Evolutionary conservation across 2,888 invertebrate species (phyloP).

Genomic region (Pollenia amentaria): DNA sequence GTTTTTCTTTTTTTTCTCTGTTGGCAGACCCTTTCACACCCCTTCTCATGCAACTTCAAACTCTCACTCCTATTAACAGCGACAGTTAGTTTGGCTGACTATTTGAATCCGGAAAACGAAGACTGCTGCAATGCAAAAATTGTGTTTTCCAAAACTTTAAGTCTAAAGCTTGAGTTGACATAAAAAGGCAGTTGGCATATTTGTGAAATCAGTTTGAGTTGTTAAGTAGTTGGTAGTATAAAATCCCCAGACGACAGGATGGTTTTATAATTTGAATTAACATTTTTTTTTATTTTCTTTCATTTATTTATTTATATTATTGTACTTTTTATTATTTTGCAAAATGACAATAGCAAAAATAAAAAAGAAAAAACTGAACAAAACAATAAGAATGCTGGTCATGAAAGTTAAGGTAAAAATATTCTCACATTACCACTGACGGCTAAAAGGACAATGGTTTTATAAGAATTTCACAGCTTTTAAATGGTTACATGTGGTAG

Average conservation of each 20-base stretch:
- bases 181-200: constrained; percentile 79
- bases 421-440: background rate
- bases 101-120: constrained; percentile 30
- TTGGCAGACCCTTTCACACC: background rate
- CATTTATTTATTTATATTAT: constrained; percentile 46
- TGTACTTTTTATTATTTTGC: constrained; percentile 34
- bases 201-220: constrained; percentile 79
- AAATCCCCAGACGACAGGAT: constrained; percentile 71
- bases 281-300: constrained; percentile 24
- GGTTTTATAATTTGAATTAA: constrained; percentile 65
- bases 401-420: constrained; percentile 59
- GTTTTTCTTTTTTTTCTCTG: constrained; percentile 43
- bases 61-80: background rate
- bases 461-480: constrained; percentile 21
- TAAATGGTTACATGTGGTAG: background rate
- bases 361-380: constrained; percentile 42
- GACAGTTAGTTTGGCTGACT: constrained; percentile 22
- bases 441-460: constrained; percentile 56
- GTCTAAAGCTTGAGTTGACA: constrained; percentile 75
- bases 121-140: constrained; percentile 3
- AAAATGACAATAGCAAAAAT: constrained; percentile 60
- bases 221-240: constrained; percentile 74
- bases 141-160: constrained; percentile 60
- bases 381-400: constrained; percentile 38
- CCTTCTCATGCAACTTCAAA: background rate